These are phyloP conservation scores for Mesoligia furuncula DNA, from an alignment of 2,888 invertebrate species.

Conservation along the genomic window DNA sequence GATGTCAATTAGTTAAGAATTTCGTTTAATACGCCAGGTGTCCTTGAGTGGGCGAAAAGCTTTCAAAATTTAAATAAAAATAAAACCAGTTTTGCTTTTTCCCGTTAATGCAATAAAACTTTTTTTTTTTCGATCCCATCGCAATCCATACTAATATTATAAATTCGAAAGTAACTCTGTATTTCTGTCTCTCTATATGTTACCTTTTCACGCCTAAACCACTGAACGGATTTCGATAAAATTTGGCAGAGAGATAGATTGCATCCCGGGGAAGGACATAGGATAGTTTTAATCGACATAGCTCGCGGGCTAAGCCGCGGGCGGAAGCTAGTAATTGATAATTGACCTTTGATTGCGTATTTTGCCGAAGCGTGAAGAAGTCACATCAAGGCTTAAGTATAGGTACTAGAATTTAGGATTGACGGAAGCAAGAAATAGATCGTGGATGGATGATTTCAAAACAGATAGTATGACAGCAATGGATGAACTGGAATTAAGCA, in stretches of 20 bases:
- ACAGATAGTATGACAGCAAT: neutral
- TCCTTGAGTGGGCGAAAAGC: neutral
- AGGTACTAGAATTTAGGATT: neutral
- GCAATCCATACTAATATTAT: no score
- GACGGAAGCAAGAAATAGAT: neutral
- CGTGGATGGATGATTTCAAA: no score
- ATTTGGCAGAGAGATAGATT: no score
- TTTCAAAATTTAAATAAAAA: neutral
- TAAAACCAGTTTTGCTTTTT: neutral
- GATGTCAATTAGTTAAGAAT: neutral
- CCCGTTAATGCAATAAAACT: neutral
- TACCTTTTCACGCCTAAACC: no score
- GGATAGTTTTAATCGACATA: no score
- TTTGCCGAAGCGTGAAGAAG: neutral
- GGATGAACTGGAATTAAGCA: neutral
- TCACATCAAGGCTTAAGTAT: neutral
- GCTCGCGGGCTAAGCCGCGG: no score
- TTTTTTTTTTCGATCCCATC: neutral
- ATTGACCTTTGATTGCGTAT: neutral
- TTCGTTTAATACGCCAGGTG: neutral
- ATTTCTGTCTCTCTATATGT: no score
- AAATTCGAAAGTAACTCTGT: no score
- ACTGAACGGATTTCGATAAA: no score
- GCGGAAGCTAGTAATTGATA: no score
- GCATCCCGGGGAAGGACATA: no score